Percentiles rank a stretch among this genome's conserved stretches.
Evolutionary conservation across 2,888 invertebrate species (phyloP).

Genomic region (Exephanes ischioxanthus): DNA sequence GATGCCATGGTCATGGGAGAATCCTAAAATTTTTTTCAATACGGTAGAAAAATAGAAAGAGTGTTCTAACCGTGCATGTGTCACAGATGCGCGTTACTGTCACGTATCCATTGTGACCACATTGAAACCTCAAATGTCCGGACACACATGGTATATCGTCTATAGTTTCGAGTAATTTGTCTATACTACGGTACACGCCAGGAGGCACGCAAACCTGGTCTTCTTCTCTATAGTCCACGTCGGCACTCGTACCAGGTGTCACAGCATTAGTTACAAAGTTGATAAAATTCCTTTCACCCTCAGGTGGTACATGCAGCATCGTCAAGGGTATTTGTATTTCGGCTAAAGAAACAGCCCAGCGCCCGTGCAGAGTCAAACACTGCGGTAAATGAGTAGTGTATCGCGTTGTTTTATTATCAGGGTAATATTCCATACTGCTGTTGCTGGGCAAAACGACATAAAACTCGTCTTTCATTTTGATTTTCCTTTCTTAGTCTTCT

Average conservation of each 20-base stretch:
- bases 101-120: background rate
- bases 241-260: background rate
- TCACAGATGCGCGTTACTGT: background rate
- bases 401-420: too few species aligned
- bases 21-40: too few species aligned
- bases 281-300: background rate
- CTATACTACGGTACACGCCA: constrained; percentile 7
- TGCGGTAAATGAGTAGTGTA: background rate
- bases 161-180: background rate
- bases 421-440: too few species aligned
- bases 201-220: background rate
- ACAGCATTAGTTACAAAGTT: background rate
- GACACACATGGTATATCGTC: background rate
- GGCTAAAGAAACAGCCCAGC: constrained; percentile 5
- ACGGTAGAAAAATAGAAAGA: too few species aligned
- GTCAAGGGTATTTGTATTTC: constrained; percentile 39
- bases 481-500: too few species aligned
- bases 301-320: constrained; percentile 18
- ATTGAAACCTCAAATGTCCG: background rate
- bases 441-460: too few species aligned
- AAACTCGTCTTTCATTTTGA: too few species aligned
- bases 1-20: too few species aligned
- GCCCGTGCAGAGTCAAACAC: constrained; percentile 32
- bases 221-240: background rate
- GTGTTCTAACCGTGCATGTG: too few species aligned